Evolutionary conservation across 1,140 invertebrate genomes (phyloP).

Genomic region (Leptinotarsa lineolata): DNA sequence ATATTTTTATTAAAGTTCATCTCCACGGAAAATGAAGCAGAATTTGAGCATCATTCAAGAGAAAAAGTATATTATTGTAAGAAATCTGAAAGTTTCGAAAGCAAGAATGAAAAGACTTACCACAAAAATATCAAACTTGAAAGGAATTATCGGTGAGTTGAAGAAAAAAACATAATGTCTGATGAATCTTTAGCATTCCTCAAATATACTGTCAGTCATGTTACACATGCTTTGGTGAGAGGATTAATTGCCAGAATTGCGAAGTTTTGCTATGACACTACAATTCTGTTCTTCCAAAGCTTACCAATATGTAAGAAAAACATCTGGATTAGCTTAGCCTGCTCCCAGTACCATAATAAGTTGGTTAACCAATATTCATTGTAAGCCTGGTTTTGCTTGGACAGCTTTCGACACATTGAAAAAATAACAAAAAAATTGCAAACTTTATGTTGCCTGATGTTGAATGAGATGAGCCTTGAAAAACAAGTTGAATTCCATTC

Average conservation of each 20-base stretch:
- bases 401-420: slow-evolving; percentile 3
- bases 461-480: slow-evolving; percentile 23
- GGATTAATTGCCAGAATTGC: neutral
- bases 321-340: neutral
- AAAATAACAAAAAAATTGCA: neutral
- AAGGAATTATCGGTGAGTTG: neutral
- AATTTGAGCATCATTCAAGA: too few relatives aligned
- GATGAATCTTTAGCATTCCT: neutral
- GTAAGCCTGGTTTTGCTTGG: slow-evolving; percentile 16
- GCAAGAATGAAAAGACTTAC: neutral
- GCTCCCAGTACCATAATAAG: slow-evolving; percentile 16
- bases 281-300: neutral
- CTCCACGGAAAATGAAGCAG: too few relatives aligned
- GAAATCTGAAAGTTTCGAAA: slow-evolving; percentile 1
- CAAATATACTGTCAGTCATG: neutral
- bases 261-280: neutral
- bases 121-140: neutral
- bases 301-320: slow-evolving; percentile 17
- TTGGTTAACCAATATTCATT: slow-evolving; percentile 10
- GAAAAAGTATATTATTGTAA: too few relatives aligned
- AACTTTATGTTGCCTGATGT: slow-evolving; percentile 13
- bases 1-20: too few relatives aligned
- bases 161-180: neutral
- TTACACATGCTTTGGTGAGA: neutral
- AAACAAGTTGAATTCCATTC: slow-evolving; percentile 17